Conservation (phyloP, 2,113 vertebrate genomes). For the Orycteropus afer region DNA sequence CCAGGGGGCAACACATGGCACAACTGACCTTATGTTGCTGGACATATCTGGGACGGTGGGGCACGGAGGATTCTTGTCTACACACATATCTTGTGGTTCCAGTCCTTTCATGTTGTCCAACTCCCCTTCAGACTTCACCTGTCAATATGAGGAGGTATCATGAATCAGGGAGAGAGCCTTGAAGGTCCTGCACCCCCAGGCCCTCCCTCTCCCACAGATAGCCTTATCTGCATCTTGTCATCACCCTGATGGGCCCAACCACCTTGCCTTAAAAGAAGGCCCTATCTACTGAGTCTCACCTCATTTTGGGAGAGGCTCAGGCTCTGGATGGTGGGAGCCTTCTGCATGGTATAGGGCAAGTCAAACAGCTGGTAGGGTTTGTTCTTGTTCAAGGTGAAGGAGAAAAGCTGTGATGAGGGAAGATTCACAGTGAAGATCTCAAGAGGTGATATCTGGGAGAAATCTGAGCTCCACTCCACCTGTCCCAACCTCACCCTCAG, state of each 20-base stretch:
- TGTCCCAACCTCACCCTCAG: not conserved
- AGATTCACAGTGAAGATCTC: not conserved
- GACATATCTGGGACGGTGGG: constrained; percentile 86
- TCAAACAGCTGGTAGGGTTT: constrained; percentile 88
- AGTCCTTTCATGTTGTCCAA: constrained; percentile 91
- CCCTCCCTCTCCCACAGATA: not conserved
- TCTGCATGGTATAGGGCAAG: constrained; percentile 83
- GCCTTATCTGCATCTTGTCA: not conserved
- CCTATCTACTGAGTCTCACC: constrained; percentile 16
- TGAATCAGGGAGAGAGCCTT: not conserved
- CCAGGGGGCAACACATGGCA: not conserved
- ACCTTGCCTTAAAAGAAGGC: not conserved
- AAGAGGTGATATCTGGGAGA: not conserved
- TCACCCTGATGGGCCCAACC: not conserved
- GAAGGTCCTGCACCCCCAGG: not conserved
- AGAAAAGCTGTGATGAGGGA: constrained; percentile 70
- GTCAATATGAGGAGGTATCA: not conserved
- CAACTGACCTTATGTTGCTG: constrained; percentile 83
- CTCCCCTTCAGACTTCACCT: constrained; percentile 88
- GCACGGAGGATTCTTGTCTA: constrained; percentile 90
- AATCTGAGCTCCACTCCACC: not conserved
- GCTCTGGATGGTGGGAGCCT: constrained; percentile 86
- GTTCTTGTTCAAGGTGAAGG: constrained; percentile 90
- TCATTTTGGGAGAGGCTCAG: constrained; percentile 91
- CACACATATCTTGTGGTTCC: constrained; percentile 91